phyloP scores from a whole-genome alignment of 2,888 invertebrate species.

The Crioceris asparagi region DNA sequence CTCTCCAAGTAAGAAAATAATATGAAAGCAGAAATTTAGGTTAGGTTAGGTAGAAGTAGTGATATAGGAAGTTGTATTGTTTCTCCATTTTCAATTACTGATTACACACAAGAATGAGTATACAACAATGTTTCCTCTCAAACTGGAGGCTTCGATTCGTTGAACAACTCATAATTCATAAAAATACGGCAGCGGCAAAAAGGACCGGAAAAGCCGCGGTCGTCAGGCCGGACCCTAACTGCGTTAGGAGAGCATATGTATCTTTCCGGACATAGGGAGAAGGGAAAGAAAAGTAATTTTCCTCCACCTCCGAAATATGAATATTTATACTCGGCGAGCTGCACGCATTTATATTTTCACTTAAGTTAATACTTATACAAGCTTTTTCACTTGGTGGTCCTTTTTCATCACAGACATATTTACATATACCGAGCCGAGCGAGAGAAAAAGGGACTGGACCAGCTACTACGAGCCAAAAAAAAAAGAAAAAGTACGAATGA shows the following conservation, averaged over 20 bases:
- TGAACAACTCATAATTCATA: too few relatives aligned
- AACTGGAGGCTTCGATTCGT: too few relatives aligned
- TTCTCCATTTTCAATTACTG: too few relatives aligned
- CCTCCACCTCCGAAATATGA: slow-evolving; percentile 27
- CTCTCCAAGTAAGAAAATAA: too few relatives aligned
- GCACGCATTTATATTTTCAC: slow-evolving; percentile 33
- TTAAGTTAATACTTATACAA: slow-evolving; percentile 34
- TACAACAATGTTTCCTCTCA: too few relatives aligned
- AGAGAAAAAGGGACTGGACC: slow-evolving; percentile 9
- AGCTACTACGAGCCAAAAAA: neutral
- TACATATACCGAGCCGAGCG: slow-evolving; percentile 20
- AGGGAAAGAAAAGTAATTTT: slow-evolving; percentile 21
- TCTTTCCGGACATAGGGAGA: slow-evolving; percentile 12
- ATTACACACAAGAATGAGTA: too few relatives aligned
- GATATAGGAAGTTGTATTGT: too few relatives aligned
- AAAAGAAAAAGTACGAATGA: neutral
- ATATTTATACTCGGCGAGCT: slow-evolving; percentile 30
- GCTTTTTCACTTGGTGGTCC: slow-evolving; percentile 35
- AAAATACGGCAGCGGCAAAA: too few relatives aligned
- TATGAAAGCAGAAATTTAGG: too few relatives aligned
- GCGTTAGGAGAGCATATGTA: slow-evolving; percentile 12
- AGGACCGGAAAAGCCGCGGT: too few relatives aligned
- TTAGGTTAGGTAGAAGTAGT: too few relatives aligned
- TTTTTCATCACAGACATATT: slow-evolving; percentile 31
- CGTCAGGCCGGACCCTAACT: slow-evolving; percentile 11